Percentiles rank a stretch among this genome's conserved stretches.
These are phyloP conservation scores for Laticauda laticaudata DNA, from an alignment of 2,113 vertebrate species.

Conservation along the genomic window DNA sequence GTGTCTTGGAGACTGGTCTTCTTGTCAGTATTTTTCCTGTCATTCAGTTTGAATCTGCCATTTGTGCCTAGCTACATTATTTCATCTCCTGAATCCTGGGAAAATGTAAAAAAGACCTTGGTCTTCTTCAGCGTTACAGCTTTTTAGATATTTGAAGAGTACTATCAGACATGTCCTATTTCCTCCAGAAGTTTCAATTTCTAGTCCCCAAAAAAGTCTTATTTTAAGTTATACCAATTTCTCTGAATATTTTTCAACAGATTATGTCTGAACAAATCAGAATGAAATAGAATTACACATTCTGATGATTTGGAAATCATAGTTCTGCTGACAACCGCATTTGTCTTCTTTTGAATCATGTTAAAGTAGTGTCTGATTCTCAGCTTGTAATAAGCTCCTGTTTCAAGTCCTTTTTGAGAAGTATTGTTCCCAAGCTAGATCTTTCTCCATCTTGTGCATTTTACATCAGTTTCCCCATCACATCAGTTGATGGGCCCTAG, in stretches of 20 bases:
- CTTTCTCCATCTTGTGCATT: not conserved
- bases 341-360: not conserved
- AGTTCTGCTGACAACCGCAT: not conserved
- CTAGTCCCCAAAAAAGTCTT: not conserved
- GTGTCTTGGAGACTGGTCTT: not conserved
- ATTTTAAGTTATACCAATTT: not conserved
- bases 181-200: not conserved
- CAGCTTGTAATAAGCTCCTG: not conserved
- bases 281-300: not conserved
- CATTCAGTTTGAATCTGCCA: not conserved
- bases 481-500: not conserved
- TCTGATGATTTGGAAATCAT: not conserved
- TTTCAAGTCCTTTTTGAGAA: not conserved
- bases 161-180: not conserved
- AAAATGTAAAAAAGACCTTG: not conserved
- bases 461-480: not conserved
- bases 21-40: not conserved
- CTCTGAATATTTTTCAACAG: not conserved
- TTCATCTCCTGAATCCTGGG: not conserved
- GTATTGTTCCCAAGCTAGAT: not conserved
- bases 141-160: not conserved
- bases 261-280: not conserved
- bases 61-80: not conserved
- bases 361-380: not conserved
- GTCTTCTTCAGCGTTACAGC: not conserved